Evolutionary conservation across 2,113 vertebrate genomes (phyloP).

Genomic region (Paralichthys olivaceus): DNA sequence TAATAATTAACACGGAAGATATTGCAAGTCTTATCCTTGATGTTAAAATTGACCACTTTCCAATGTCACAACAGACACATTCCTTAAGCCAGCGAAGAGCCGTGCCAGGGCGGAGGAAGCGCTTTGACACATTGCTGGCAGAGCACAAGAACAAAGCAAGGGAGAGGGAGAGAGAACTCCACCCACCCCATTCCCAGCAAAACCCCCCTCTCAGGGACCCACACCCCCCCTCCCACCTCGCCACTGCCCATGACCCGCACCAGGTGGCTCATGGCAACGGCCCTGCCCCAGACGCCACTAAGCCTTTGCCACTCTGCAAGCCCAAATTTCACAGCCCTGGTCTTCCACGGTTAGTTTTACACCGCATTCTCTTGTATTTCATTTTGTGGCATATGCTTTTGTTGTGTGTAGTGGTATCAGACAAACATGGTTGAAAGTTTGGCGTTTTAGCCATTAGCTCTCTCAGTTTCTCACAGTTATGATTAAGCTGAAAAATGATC

Average conservation of each 20-base stretch:
- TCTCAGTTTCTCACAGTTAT: neutral
- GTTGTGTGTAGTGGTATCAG: too few relatives aligned
- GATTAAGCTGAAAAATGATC: neutral
- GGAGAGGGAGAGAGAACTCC: slow-evolving; percentile 89
- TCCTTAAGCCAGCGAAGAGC: slow-evolving; percentile 99
- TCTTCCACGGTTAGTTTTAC: slow-evolving; percentile 93
- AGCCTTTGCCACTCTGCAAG: slow-evolving; percentile 91
- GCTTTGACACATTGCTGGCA: slow-evolving; percentile 94
- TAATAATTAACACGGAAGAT: neutral
- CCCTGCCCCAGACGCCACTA: slow-evolving; percentile 87
- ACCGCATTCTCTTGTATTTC: neutral
- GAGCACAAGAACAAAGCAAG: slow-evolving; percentile 98
- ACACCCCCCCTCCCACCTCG: slow-evolving; percentile 88
- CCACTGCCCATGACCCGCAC: slow-evolving; percentile 90
- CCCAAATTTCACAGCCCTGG: slow-evolving; percentile 94
- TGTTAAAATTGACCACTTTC: neutral
- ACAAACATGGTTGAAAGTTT: neutral
- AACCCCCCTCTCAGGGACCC: slow-evolving; percentile 97
- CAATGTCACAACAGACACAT: slow-evolving; percentile 89
- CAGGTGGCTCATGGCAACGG: slow-evolving; percentile 89
- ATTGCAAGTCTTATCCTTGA: neutral
- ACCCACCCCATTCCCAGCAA: slow-evolving; percentile 92
- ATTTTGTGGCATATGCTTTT: neutral
- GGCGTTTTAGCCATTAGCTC: neutral
- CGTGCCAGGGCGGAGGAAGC: slow-evolving; percentile 96